Conservation (phyloP, 2,797 vertebrate genomes). For the Cyprinodon diabolis region DNA sequence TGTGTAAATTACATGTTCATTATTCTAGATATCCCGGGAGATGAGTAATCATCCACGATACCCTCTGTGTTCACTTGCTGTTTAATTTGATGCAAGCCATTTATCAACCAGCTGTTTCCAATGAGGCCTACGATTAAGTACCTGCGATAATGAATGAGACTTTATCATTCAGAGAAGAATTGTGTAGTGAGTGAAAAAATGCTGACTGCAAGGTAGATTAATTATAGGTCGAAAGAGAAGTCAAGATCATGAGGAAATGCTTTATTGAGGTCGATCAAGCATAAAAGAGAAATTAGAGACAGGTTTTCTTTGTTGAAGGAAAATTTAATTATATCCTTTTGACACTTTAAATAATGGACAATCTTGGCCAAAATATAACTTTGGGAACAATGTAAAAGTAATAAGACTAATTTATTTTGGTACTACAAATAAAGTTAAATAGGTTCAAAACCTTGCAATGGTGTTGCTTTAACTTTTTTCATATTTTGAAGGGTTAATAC, state of each 20-base stretch:
- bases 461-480: not conserved
- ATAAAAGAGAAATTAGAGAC: slow-evolving; percentile 1
- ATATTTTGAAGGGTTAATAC: not conserved
- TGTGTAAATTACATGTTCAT: slow-evolving; percentile 56
- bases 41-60: slow-evolving; percentile 64
- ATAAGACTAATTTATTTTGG: not conserved
- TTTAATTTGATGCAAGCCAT: slow-evolving; percentile 79
- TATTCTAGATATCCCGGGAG: slow-evolving; percentile 53
- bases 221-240: slow-evolving; percentile 59
- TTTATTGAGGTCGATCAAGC: slow-evolving; percentile 34
- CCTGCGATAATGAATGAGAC: slow-evolving; percentile 70
- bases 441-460: not conserved
- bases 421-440: not conserved
- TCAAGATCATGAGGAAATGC: slow-evolving; percentile 45
- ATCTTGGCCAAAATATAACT: not conserved
- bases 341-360: not conserved
- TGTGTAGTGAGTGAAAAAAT: slow-evolving; percentile 28
- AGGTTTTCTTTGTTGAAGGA: slow-evolving; percentile 1
- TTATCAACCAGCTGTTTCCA: slow-evolving; percentile 80
- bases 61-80: slow-evolving; percentile 64
- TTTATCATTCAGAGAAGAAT: slow-evolving; percentile 74
- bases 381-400: not conserved
- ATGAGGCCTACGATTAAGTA: slow-evolving; percentile 74
- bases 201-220: slow-evolving; percentile 50
- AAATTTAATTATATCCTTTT: slow-evolving; percentile 3